Evolutionary conservation across 2,888 invertebrate genomes (phyloP).

Genomic region (Amaurobius ferox): DNA sequence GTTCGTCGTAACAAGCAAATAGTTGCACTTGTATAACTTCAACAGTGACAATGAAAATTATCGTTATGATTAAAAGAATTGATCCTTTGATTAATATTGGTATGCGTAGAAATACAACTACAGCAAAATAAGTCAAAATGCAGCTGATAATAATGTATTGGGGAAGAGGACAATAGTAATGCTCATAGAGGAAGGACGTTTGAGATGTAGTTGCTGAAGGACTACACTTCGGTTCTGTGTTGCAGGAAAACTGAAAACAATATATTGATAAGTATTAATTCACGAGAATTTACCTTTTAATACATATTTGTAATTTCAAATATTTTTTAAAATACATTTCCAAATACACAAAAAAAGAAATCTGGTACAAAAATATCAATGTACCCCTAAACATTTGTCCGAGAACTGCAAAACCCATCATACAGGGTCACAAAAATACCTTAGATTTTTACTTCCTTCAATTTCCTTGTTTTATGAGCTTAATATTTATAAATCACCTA

Average conservation of each 20-base stretch:
- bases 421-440: too few relatives aligned
- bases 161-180: slow-evolving; percentile 89
- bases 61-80: slow-evolving; percentile 86
- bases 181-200: slow-evolving; percentile 79
- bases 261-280: too few relatives aligned
- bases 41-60: slow-evolving; percentile 88
- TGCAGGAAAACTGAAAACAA: slow-evolving; percentile 73
- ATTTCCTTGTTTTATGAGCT: too few relatives aligned
- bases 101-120: slow-evolving; percentile 89
- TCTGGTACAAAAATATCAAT: too few relatives aligned
- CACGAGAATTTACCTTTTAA: too few relatives aligned
- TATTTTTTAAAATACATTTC: too few relatives aligned
- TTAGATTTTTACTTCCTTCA: too few relatives aligned
- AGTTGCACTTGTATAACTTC: slow-evolving; percentile 87
- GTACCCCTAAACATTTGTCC: too few relatives aligned
- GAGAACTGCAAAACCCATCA: too few relatives aligned
- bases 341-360: too few relatives aligned
- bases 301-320: too few relatives aligned
- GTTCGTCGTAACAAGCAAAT: slow-evolving; percentile 88
- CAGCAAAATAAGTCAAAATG: slow-evolving; percentile 88
- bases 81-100: slow-evolving; percentile 89
- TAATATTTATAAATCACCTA: too few relatives aligned
- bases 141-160: slow-evolving; percentile 92
- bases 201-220: slow-evolving; percentile 36
- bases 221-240: slow-evolving; percentile 70